Evolutionary conservation across 2,888 invertebrate species (phyloP).

Genomic region (Tetanocera ferruginea): DNA sequence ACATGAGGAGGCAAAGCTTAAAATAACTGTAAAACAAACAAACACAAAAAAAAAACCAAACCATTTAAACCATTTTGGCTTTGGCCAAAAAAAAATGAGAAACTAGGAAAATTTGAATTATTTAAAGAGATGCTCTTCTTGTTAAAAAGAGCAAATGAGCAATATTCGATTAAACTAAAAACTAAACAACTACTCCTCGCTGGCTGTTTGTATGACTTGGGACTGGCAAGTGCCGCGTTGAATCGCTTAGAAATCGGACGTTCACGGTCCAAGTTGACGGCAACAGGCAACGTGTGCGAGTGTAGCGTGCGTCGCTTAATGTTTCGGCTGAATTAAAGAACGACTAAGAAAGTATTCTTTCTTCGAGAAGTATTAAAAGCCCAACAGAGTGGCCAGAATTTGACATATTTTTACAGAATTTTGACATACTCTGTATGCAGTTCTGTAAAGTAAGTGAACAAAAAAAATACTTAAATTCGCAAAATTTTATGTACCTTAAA

Average conservation of each 20-base stretch:
- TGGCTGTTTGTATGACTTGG: conserved; percentile 8
- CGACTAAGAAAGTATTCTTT: background rate
- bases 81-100: background rate
- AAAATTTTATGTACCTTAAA: background rate
- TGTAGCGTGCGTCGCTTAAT: background rate
- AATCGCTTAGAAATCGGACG: conserved; percentile 32
- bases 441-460: conserved; percentile 5
- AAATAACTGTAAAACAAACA: conserved; percentile 4
- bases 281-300: conserved; percentile 11
- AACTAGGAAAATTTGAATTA: background rate
- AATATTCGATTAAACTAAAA: background rate
- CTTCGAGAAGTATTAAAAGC: no score
- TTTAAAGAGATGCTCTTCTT: background rate
- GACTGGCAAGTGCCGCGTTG: conserved; percentile 29
- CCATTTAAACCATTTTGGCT: background rate
- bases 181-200: conserved; percentile 1
- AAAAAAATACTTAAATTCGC: background rate
- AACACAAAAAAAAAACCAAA: background rate
- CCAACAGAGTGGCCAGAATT: no score
- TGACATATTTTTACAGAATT: background rate
- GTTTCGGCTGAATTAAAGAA: background rate
- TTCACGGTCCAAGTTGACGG: background rate
- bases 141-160: background rate
- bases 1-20: background rate
- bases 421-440: background rate